Evolutionary conservation across 2,797 vertebrate genomes (phyloP), one percentile per base, ranked within the genome.

Genomic region (Nannoperca obscura): DNA sequence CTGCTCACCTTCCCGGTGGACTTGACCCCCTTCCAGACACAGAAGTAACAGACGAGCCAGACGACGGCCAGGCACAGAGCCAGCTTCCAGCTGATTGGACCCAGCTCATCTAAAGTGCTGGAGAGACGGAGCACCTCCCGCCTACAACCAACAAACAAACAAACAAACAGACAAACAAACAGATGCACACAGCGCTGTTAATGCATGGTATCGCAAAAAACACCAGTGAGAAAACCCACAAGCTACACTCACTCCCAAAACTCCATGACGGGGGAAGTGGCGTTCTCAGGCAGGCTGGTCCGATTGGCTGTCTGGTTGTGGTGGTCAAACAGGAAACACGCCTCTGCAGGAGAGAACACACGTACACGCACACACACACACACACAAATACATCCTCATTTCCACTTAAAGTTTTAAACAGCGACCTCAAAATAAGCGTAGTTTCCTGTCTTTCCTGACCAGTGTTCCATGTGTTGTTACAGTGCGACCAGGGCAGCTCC

Each of bases 221-320:
- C 6, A 54, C 1, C 2, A 5, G 46, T 4, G 10, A 65, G n/a
- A 53, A 54, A 24, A 8, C 9, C 24, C 50, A 4, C 2, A 53
- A 13, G 49, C 9, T 40, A 52, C 57, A 96, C 97, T 70, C 94
- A 97, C 97, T 97, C 96, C 97, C 97, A 97, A 85, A 97, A 97
- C 90, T 98, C 96, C 72, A 95, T 94, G 82, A 98, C 93, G 0
- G 97, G 94, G 0, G 96, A 97, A 0, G 96, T 96, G 82, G 92
- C 69, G 0, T 97, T 97, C 46, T 78, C 88, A 0, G 76, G 80
- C 6, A 89, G 55, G 75, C 71, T 42, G 81, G 71, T 93, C 1
- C 0, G 74, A 6, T 92, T 93, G 63, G 76, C 62, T 11, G 88
- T 76, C 27, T 76, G 79, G 80, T 93, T 94, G 58, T 58, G 52